These are phyloP conservation scores for Beroe ovata DNA, from an alignment of 37 sponge, comb jelly and placozoan species.

Conservation along the genomic window DNA sequence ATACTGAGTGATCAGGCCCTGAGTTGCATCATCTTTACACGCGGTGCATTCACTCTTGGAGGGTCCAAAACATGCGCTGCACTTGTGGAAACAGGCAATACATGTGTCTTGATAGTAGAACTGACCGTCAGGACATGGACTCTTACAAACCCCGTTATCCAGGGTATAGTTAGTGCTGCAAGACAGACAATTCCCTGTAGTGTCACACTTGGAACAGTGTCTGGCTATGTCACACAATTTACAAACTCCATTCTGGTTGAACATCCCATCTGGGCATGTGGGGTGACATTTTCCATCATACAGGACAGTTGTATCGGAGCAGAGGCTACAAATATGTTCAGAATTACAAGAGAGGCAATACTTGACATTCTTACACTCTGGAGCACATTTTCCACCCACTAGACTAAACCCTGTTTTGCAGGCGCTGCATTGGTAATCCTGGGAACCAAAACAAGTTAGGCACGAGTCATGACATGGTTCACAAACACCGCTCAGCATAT, in stretches of 20 bases:
- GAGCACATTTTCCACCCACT: background rate
- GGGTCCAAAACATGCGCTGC: conserved; percentile 22
- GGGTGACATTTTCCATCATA: conserved; percentile 41
- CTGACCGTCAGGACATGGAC: background rate
- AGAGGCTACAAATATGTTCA: background rate
- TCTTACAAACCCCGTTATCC: background rate
- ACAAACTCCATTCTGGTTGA: background rate
- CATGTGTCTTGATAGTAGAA: background rate
- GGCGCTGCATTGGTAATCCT: background rate
- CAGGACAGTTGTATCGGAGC: background rate
- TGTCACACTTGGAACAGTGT: conserved; percentile 15
- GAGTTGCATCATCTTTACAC: conserved; percentile 17
- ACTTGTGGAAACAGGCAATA: background rate
- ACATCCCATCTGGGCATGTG: conserved; percentile 18
- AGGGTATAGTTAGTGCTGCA: background rate
- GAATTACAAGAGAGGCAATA: background rate
- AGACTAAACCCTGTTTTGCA: background rate
- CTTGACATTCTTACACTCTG: conserved; percentile 9
- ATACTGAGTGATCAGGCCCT: background rate
- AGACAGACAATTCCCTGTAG: background rate
- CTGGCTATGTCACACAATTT: background rate
- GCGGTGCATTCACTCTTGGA: background rate
- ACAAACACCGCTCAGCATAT: background rate
- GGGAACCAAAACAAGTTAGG: background rate
- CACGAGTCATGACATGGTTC: conserved; percentile 35